A percentile compares a stretch with the other conserved stretches of the same genome.
These are phyloP conservation scores for Zosterops hypoxanthus DNA, from an alignment of 2,113 vertebrate genomes.

Conservation along the genomic window DNA sequence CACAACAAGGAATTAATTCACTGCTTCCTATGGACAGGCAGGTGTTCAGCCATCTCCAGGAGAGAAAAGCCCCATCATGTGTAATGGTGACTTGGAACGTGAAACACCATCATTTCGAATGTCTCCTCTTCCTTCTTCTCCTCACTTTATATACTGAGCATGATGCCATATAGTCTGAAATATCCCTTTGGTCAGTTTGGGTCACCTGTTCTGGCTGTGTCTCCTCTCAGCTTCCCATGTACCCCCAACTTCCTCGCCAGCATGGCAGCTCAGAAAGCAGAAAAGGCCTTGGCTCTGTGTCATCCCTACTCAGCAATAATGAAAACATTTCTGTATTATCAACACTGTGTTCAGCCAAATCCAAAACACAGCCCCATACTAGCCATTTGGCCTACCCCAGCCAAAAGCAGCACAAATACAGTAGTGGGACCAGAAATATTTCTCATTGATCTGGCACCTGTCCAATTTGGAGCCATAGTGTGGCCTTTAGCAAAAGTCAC, in stretches of 20 bases:
- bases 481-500: not conserved
- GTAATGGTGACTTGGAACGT: not conserved
- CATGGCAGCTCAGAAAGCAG: accelerated
- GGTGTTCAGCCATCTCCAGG: not conserved
- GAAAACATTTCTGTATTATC: not conserved
- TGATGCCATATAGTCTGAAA: too few species aligned
- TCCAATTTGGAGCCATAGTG: not conserved
- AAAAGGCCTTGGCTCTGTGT: not conserved
- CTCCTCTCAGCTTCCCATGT: not conserved
- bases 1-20: not conserved
- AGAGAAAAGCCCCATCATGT: not conserved
- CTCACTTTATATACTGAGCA: not conserved
- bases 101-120: not conserved
- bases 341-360: not conserved
- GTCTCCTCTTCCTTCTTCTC: not conserved
- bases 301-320: not conserved
- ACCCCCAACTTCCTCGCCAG: accelerated
- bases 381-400: not conserved
- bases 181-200: not conserved
- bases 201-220: not conserved
- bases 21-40: not conserved
- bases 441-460: accelerated
- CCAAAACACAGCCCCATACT: not conserved
- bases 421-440: not conserved
- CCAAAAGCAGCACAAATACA: not conserved